Base-by-base conservation (phyloP, 2,888 invertebrate species). In the Phengaris arion region DNA sequence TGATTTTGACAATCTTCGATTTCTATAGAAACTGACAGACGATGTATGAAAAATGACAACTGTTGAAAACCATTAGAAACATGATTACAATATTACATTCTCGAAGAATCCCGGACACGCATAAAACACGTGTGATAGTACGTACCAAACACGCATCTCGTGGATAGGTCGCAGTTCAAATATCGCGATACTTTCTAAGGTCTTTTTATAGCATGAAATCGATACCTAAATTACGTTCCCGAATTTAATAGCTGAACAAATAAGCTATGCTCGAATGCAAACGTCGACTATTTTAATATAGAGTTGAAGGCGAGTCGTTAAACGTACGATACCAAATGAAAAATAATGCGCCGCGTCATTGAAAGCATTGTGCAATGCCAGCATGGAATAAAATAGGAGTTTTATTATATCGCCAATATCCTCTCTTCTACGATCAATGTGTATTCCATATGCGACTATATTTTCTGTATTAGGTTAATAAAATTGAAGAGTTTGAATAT, bases 311-410 rank as follows among this genome's bases (percentile, higher is more conserved):
- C 78, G 80, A 78, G 81, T 85, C 84, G 85, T 85, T 84, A 85
- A 81, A 82, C 79, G 78, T 81, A 79, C 83, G 82, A 84, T 85
- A 85, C 82, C 81, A 81, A 82, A 85, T 85, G 85, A 84, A 87
- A 87, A 86, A 88, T 87, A 87, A 87, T 85, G 83, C 82, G 80
- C 81, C 77, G 77, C 75, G 77, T 78, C 80, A 79, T 70, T 79
- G 81, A 79, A 79, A 78, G 79, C 79, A 79, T 81, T 80, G 78
- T 79, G 78, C 78, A 74, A 76, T 80, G 82, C 76, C 77, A 76
- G 75, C 68, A 74, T 77, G 54, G 79, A 77, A 80, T 80, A 81
- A 83, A 82, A 84, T 82, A 84, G 75, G 46, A 84, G 84, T 83
- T 83, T 79, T 81, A 83, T 81, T 76, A 79, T 80, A 81, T 81